phyloP scores from a whole-genome alignment of 2,888 invertebrate genomes.

The Bellardia bayeri region DNA sequence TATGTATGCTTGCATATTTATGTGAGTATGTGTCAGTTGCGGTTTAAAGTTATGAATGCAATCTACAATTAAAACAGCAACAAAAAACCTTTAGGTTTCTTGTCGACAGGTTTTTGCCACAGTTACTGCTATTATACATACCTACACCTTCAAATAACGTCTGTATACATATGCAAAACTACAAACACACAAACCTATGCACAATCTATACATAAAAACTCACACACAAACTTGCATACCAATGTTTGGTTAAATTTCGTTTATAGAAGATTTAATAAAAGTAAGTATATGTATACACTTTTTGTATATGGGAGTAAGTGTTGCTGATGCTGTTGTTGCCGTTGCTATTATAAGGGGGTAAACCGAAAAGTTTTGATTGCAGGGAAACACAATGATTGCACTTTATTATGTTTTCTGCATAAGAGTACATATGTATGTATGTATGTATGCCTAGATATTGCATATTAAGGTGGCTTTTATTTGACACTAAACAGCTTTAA shows the following conservation, averaged over 20 bases:
- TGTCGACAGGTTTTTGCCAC: constrained; percentile 36
- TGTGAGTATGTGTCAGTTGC: constrained; percentile 5
- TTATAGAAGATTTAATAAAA: constrained; percentile 39
- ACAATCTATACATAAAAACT: too few species aligned
- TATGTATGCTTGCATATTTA: not conserved
- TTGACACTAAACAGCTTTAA: too few species aligned
- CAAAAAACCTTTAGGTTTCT: constrained; percentile 26
- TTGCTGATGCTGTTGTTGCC: not conserved
- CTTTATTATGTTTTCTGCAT: constrained; percentile 43
- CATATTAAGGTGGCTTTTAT: too few species aligned
- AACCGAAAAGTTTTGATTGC: constrained; percentile 65
- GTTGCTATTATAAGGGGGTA: constrained; percentile 30
- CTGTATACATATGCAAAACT: constrained; percentile 16
- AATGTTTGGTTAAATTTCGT: constrained; percentile 31
- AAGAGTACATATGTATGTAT: not conserved
- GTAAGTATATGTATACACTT: not conserved
- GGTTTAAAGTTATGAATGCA: constrained; percentile 54
- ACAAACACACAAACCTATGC: not conserved
- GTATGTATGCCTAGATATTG: not conserved
- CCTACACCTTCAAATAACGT: not conserved
- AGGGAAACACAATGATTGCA: constrained; percentile 63
- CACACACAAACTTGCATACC: not conserved
- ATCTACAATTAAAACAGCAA: constrained; percentile 33
- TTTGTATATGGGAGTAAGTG: too few species aligned
- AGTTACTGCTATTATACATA: not conserved